Percentiles rank a stretch among this genome's conserved stretches.
Evolutionary conservation across 2,797 vertebrate genomes (phyloP).

Genomic region (Tokudaia muenninki): DNA sequence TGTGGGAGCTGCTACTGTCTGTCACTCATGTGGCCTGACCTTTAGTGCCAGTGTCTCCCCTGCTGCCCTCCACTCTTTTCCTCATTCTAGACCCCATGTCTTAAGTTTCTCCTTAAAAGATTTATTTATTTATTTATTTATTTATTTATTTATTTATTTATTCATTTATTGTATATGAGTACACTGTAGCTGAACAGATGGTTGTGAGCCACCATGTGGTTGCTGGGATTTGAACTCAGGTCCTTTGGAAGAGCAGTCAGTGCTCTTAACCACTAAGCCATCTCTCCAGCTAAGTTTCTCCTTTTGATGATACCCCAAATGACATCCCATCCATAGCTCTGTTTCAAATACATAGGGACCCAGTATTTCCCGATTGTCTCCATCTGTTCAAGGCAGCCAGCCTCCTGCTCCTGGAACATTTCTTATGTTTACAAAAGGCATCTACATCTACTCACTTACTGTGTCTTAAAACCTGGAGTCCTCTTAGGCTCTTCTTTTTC

Average conservation of each 20-base stretch:
- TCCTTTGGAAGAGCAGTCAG: no score
- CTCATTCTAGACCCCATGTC: neutral
- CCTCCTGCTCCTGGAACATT: neutral
- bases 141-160: no score
- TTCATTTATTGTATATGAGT: no score
- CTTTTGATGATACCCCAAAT: neutral
- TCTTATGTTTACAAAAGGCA: neutral
- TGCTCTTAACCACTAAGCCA: no score
- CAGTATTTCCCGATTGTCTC: neutral
- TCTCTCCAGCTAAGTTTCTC: neutral
- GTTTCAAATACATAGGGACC: neutral
- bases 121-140: no score
- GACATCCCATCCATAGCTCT: neutral
- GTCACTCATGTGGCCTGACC: neutral
- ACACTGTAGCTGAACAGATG: no score
- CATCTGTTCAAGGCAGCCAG: neutral
- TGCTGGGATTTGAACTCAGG: no score
- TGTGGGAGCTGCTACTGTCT: neutral
- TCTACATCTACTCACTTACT: neutral
- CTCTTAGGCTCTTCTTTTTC: neutral
- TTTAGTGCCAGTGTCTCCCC: neutral
- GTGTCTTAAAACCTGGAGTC: neutral
- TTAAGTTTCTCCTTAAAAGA: neutral
- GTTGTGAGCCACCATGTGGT: no score
- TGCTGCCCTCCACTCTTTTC: neutral